Evolutionary conservation across 2,888 invertebrate genomes (phyloP).

Genomic region (Heliconius ismenius): DNA sequence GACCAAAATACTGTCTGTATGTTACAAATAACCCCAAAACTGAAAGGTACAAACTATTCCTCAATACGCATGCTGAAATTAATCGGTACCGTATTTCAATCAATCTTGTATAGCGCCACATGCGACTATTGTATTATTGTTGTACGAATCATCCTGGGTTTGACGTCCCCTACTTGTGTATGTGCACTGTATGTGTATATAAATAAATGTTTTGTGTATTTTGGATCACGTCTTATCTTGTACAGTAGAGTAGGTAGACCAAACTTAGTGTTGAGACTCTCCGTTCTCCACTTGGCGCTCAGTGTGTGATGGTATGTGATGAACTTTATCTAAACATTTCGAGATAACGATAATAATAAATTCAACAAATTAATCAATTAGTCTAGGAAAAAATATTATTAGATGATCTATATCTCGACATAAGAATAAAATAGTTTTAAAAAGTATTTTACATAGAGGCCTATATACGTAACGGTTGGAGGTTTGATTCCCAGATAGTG

Average conservation of each 20-base stretch:
- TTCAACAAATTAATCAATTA: neutral
- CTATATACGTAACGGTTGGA: no score
- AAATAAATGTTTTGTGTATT: neutral
- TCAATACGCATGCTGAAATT: slow-evolving; percentile 24
- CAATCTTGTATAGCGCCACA: slow-evolving; percentile 46
- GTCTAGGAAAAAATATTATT: neutral
- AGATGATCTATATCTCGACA: no score
- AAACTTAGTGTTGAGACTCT: neutral
- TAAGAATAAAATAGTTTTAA: no score
- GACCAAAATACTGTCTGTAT: neutral
- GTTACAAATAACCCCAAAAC: neutral
- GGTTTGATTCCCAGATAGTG: no score
- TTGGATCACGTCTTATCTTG: neutral
- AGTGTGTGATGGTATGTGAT: neutral
- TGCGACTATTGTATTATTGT: slow-evolving; percentile 39
- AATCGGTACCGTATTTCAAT: slow-evolving; percentile 46
- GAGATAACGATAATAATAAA: neutral
- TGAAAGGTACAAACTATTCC: neutral
- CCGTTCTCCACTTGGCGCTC: neutral
- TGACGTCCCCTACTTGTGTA: slow-evolving; percentile 34
- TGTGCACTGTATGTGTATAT: neutral
- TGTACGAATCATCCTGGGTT: slow-evolving; percentile 34
- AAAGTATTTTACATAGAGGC: no score
- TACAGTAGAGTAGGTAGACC: neutral
- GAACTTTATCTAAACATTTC: neutral